Conservation (phyloP, 1,140 invertebrate genomes). For the Lamellibrachia luymesi region DNA sequence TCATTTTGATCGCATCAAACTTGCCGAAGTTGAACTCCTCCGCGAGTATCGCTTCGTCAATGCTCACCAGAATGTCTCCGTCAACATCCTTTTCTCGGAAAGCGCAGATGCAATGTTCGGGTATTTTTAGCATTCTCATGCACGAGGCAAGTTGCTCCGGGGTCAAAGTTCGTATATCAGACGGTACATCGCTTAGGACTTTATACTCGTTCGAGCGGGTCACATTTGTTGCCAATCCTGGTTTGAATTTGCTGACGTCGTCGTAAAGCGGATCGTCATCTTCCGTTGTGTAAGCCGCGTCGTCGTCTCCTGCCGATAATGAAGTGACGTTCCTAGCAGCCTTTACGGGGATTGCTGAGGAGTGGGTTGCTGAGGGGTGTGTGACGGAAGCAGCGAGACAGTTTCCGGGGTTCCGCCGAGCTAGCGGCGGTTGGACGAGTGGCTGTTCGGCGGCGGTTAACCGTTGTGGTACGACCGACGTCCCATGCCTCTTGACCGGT, state of each 20-base stretch:
- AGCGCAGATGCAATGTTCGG: neutral
- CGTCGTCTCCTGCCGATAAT: neutral
- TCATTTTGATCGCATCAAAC: constrained; percentile 19
- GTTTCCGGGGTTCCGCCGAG: neutral
- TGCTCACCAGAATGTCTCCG: constrained; percentile 4
- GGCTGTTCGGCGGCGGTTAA: neutral
- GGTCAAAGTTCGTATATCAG: neutral
- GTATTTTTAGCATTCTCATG: neutral
- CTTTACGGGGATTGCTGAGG: neutral
- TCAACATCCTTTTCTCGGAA: constrained; percentile 14
- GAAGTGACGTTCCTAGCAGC: neutral
- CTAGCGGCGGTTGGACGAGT: neutral
- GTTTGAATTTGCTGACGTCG: neutral
- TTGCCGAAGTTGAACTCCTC: constrained; percentile 3
- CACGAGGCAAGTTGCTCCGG: neutral
- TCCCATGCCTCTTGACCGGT: neutral
- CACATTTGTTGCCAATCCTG: neutral
- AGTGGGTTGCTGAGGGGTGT: neutral
- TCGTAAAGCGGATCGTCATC: neutral
- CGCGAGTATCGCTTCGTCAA: neutral
- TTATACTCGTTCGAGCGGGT: neutral
- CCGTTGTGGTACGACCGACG: neutral
- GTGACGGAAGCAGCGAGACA: neutral
- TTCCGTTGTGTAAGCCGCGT: neutral
- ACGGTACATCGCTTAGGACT: neutral